Percentiles rank a stretch among this genome's conserved stretches.
These are phyloP conservation scores for Nomada fucata DNA, from an alignment of 2,888 invertebrate species.

Conservation along the genomic window DNA sequence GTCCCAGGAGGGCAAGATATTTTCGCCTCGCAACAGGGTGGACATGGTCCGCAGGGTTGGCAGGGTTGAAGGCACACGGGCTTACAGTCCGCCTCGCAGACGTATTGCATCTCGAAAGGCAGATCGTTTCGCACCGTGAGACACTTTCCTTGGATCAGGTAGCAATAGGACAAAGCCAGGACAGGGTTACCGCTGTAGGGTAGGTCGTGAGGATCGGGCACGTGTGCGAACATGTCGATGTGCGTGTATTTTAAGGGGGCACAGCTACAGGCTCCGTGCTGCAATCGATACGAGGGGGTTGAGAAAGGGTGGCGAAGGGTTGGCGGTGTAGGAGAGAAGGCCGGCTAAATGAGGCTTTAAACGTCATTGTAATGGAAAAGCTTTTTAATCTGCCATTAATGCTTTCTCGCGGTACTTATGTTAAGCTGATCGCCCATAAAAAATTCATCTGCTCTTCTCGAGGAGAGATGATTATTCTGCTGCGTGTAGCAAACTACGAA, in stretches of 20 bases:
- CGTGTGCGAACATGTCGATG: slow-evolving; percentile 90
- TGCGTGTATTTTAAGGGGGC: slow-evolving; percentile 92
- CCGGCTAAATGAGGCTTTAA: slow-evolving; percentile 56
- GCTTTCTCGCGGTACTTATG: slow-evolving; percentile 38
- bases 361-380: slow-evolving; percentile 60
- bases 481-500: background rate
- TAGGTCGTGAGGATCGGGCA: slow-evolving; percentile 84
- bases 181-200: slow-evolving; percentile 91
- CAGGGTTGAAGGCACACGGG: slow-evolving; percentile 73
- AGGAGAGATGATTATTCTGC: background rate
- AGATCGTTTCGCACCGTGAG: slow-evolving; percentile 76
- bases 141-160: slow-evolving; percentile 83
- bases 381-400: slow-evolving; percentile 67
- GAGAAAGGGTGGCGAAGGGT: slow-evolving; percentile 16
- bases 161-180: slow-evolving; percentile 88
- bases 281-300: slow-evolving; percentile 69
- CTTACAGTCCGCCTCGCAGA: slow-evolving; percentile 74
- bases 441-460: slow-evolving; percentile 49
- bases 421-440: slow-evolving; percentile 59
- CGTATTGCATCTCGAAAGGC: slow-evolving; percentile 78
- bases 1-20: slow-evolving; percentile 17
- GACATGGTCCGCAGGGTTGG: slow-evolving; percentile 64
- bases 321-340: background rate
- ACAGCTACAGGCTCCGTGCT: slow-evolving; percentile 80
- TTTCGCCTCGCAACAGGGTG: slow-evolving; percentile 24